Conservation (phyloP, 2,888 invertebrate genomes). For the Stegana nigrithorax region DNA sequence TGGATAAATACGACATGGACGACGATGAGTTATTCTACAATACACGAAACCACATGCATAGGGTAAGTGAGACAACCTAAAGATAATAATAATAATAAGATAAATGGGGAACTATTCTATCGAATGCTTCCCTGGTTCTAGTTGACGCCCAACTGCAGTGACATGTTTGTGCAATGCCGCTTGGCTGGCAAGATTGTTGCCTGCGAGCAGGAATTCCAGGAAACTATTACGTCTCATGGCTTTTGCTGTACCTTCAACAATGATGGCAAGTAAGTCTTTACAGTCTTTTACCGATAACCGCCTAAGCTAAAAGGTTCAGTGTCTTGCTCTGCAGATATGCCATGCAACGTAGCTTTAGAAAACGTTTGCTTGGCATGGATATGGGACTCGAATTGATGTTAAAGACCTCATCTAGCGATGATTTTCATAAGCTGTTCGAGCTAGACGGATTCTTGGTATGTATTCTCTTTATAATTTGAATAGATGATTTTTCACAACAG, state of each 20-base stretch:
- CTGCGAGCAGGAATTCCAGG: slow-evolving; percentile 55
- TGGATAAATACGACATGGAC: slow-evolving; percentile 54
- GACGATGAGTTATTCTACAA: slow-evolving; percentile 56
- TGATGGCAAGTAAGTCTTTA: slow-evolving; percentile 39
- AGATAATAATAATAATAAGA: neutral
- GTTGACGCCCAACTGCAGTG: slow-evolving; percentile 67
- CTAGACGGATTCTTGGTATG: slow-evolving; percentile 72
- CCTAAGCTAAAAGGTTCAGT: neutral
- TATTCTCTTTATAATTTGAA: too few relatives aligned
- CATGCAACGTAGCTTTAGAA: slow-evolving; percentile 26
- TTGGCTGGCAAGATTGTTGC: slow-evolving; percentile 45
- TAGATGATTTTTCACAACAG: neutral
- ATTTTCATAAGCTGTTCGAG: slow-evolving; percentile 70
- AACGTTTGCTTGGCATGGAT: slow-evolving; percentile 58
- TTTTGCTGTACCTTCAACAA: slow-evolving; percentile 69
- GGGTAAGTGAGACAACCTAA: slow-evolving; percentile 29
- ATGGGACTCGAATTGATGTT: slow-evolving; percentile 71
- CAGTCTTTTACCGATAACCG: neutral
- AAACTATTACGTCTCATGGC: slow-evolving; percentile 65
- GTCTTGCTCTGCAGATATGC: slow-evolving; percentile 32
- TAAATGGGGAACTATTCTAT: neutral
- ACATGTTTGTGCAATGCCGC: slow-evolving; percentile 62
- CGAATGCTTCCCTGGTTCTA: slow-evolving; percentile 32
- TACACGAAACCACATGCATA: slow-evolving; percentile 45
- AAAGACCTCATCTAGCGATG: slow-evolving; percentile 71